Evolutionary conservation across 1,140 invertebrate genomes (phyloP), one percentile per base, ranked within the genome.

Genomic region (Eumaeus atala): DNA sequence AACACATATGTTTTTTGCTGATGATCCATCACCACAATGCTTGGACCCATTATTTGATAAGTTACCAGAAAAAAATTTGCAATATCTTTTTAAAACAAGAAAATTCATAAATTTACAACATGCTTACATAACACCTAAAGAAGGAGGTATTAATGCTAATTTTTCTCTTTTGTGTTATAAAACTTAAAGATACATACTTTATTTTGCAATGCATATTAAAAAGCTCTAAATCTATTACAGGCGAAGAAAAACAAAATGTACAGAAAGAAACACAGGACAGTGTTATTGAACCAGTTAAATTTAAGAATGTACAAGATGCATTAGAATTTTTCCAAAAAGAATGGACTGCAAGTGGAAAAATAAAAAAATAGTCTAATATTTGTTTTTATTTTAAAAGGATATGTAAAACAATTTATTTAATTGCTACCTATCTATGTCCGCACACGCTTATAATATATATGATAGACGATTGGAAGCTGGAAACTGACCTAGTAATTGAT

Each of bases 1-100:
- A 34, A 87, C 85, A 52, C 80, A 78, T 42, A 77, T 88, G 74
- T 87, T 87, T 64, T 87, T 88, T 67, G 77, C 82, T 67, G 73
- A 81, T 59, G 82, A 87, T 56, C 62, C 59, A 33, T 58, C 66
- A 4, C 66, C 73, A 18, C 53, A 69, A 14, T 64, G 64, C 52
- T 36, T 34, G 16, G 85, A 87, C 62, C 71, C 74, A 1, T 60
- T 87, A 42, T 88, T 88, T 75, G 80, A 85, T 44, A 73, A 75
- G 62, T 51, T 80, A 17, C 75, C 84, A 47, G 77, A 87, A 61
- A 78, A 77, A 54, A 75, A 66, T 58, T 61, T 87, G 16, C 81
- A 86, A 59, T 88, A 77, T 63, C 5, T 82, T 11, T 74, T 69
- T 52, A 87, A 87, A 63, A 76, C 84, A 16, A 77, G 70, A 40